Evolutionary conservation across 1,140 invertebrate species (phyloP).

Genomic region (Atta texana): DNA sequence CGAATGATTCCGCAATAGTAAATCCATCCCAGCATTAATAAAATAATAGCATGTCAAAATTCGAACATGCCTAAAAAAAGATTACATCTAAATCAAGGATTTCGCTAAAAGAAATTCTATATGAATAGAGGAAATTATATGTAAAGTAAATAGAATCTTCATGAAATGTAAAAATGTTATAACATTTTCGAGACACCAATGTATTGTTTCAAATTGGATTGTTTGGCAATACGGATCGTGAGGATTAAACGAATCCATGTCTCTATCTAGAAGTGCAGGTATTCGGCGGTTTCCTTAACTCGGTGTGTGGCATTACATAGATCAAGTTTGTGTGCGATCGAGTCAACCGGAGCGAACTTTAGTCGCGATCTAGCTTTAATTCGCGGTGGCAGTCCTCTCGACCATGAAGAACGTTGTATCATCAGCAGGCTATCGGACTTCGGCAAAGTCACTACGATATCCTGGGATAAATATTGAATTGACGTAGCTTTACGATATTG

Average conservation of each 20-base stretch:
- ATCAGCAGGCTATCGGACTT: slow-evolving; percentile 64
- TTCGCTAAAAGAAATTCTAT: neutral
- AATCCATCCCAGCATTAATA: neutral
- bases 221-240: neutral
- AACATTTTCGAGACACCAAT: neutral
- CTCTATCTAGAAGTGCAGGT: slow-evolving; percentile 5
- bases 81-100: neutral
- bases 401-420: slow-evolving; percentile 70
- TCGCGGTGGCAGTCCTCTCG: slow-evolving; percentile 57
- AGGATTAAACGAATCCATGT: slow-evolving; percentile 35
- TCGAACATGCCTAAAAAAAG: neutral
- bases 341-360: slow-evolving; percentile 56
- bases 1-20: slow-evolving; percentile 13
- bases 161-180: neutral
- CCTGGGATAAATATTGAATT: slow-evolving; percentile 45
- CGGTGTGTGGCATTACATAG: slow-evolving; percentile 41
- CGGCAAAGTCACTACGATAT: neutral
- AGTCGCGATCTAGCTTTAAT: slow-evolving; percentile 53
- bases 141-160: neutral
- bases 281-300: slow-evolving; percentile 50
- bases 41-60: neutral
- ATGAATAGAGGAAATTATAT: neutral
- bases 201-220: neutral
- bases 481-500: neutral
- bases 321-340: slow-evolving; percentile 57